Evolutionary conservation across 2,113 vertebrate species (phyloP).

Genomic region (Ophthalmolycus amberensis): DNA sequence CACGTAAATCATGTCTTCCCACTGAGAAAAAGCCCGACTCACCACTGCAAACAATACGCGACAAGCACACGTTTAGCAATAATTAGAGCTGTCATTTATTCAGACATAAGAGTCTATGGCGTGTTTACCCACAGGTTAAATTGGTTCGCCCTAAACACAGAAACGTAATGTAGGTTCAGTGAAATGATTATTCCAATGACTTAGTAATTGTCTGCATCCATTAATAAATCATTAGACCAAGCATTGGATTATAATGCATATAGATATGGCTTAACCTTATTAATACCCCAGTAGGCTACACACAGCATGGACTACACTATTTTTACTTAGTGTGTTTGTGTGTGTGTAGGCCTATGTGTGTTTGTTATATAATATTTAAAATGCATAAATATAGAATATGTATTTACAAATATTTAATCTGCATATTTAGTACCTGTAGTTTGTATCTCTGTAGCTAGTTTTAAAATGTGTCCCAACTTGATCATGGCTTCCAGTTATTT

Average conservation of each 20-base stretch:
- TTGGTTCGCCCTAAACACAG: neutral
- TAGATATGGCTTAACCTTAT: neutral
- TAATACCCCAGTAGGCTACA: neutral
- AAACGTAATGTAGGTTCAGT: neutral
- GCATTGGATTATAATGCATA: neutral
- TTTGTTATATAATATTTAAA: neutral
- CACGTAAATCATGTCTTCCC: constrained; percentile 78
- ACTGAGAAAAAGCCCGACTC: constrained; percentile 26
- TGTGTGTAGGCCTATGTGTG: neutral
- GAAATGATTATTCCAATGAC: constrained; percentile 36
- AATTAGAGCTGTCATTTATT: constrained; percentile 44
- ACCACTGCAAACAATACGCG: constrained; percentile 26
- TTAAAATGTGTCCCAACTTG: neutral
- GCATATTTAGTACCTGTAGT: neutral
- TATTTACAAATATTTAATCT: neutral
- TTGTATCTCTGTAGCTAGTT: neutral
- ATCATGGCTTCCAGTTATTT: neutral
- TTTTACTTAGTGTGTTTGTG: neutral
- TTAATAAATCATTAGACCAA: constrained; percentile 30
- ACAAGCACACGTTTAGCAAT: constrained; percentile 29
- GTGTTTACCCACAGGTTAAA: neutral
- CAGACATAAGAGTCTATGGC: neutral
- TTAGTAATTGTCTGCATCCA: constrained; percentile 21
- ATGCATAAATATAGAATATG: neutral
- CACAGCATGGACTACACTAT: neutral